phyloP scores from a whole-genome alignment of 2,797 vertebrate species.

The Propithecus deckenii region DNA sequence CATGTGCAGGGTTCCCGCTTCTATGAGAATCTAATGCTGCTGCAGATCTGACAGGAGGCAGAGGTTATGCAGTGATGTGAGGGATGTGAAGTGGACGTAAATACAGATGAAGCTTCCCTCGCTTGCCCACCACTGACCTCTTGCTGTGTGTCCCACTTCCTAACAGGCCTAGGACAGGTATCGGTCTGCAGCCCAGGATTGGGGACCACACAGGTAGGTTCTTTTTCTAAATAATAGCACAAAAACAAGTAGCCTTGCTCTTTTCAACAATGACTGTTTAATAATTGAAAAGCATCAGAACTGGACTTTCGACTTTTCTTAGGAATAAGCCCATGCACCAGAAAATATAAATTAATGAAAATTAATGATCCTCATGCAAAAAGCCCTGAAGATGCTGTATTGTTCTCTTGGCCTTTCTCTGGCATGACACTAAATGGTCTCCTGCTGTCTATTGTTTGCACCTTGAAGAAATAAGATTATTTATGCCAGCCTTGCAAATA shows the following conservation, averaged over 20 bases:
- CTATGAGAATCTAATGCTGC: too few relatives aligned
- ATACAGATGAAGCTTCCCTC: too few relatives aligned
- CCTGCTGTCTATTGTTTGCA: constrained; percentile 52
- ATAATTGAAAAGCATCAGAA: neutral
- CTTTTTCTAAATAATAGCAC: neutral
- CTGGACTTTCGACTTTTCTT: neutral
- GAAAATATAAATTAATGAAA: neutral
- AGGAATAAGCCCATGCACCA: neutral
- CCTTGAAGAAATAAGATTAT: constrained; percentile 56
- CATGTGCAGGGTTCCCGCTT: too few relatives aligned
- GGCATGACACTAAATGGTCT: neutral
- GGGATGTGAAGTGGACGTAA: too few relatives aligned
- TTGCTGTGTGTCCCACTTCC: too few relatives aligned
- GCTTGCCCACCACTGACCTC: too few relatives aligned
- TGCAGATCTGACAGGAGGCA: too few relatives aligned
- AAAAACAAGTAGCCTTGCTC: neutral
- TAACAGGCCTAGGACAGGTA: too few relatives aligned
- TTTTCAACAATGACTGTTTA: constrained; percentile 18
- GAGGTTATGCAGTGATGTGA: too few relatives aligned
- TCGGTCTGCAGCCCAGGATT: too few relatives aligned
- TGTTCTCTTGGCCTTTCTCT: neutral
- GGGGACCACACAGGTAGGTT: neutral
- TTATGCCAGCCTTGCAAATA: constrained; percentile 64
- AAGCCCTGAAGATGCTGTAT: neutral
- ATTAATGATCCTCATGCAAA: neutral